Percentiles rank a stretch among this genome's conserved stretches.
Conservation (phyloP, 2,113 vertebrate species). For the Ptilorrhoa leucosticta region DNA sequence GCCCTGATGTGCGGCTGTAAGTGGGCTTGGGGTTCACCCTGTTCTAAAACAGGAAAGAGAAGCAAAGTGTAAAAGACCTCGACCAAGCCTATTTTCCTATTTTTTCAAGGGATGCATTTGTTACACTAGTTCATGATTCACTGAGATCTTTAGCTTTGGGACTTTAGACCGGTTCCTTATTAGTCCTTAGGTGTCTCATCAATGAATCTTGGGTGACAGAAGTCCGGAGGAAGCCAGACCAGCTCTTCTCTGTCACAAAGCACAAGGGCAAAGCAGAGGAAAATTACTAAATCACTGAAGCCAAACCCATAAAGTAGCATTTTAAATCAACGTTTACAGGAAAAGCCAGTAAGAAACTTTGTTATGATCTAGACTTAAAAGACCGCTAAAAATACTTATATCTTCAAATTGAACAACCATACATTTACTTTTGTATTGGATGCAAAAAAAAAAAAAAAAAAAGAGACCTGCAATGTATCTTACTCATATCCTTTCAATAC, state of each 20-base stretch:
- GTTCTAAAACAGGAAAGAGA: neutral
- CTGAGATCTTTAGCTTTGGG: neutral
- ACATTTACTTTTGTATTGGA: neutral
- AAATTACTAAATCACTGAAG: neutral
- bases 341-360: neutral
- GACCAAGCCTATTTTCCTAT: neutral
- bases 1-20: rapidly evolving
- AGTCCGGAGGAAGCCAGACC: neutral
- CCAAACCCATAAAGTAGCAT: neutral
- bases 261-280: neutral
- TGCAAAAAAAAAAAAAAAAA: too few relatives aligned
- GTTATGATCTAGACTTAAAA: neutral
- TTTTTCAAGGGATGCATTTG: neutral
- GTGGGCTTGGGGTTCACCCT: neutral
- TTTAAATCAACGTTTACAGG: neutral
- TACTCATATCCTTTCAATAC: neutral
- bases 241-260: neutral
- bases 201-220: neutral
- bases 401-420: neutral
- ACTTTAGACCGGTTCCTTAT: neutral
- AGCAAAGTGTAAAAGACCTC: neutral
- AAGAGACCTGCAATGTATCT: rapidly evolving
- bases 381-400: neutral
- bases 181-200: neutral
- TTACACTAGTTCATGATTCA: neutral